phyloP scores from a whole-genome alignment of 2,888 invertebrate genomes.

The Reticulitermes lucifugus region DNA sequence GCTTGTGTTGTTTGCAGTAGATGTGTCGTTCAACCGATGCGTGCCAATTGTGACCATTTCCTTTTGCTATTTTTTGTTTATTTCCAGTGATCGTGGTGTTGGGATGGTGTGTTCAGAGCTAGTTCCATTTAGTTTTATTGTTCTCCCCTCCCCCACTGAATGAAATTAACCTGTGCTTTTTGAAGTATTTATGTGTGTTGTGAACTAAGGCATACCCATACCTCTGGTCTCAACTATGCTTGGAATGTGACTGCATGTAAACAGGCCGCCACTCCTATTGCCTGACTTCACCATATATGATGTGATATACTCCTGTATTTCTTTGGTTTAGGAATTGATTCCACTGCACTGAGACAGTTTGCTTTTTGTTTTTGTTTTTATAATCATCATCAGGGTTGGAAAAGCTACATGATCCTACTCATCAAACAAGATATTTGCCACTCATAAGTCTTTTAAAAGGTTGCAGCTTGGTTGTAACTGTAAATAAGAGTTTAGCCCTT shows the following conservation, averaged over 20 bases:
- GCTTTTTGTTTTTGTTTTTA: neutral
- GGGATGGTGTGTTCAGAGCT: slow-evolving; percentile 8
- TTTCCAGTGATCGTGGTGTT: neutral
- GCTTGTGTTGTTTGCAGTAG: neutral
- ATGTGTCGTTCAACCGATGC: neutral
- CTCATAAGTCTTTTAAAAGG: too few species aligned
- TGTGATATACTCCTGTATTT: neutral
- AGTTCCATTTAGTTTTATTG: slow-evolving; percentile 1
- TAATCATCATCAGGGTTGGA: too few species aligned
- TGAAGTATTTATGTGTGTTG: neutral
- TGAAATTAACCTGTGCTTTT: slow-evolving; percentile 7
- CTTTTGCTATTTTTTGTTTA: slow-evolving; percentile 9
- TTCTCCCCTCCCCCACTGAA: neutral
- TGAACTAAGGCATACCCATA: neutral
- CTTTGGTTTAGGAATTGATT: neutral
- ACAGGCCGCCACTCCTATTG: neutral
- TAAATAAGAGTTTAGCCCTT: too few species aligned
- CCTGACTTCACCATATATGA: neutral
- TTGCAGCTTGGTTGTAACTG: too few species aligned
- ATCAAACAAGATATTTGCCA: too few species aligned
- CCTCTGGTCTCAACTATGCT: neutral
- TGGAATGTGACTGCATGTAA: slow-evolving; percentile 7
- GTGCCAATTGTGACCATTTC: neutral
- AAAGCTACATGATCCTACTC: too few species aligned
- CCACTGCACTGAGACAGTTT: neutral